A percentile compares a stretch with the other conserved stretches of the same genome.
Conservation (phyloP, 1,140 invertebrate genomes). For the Samia ricini region DNA sequence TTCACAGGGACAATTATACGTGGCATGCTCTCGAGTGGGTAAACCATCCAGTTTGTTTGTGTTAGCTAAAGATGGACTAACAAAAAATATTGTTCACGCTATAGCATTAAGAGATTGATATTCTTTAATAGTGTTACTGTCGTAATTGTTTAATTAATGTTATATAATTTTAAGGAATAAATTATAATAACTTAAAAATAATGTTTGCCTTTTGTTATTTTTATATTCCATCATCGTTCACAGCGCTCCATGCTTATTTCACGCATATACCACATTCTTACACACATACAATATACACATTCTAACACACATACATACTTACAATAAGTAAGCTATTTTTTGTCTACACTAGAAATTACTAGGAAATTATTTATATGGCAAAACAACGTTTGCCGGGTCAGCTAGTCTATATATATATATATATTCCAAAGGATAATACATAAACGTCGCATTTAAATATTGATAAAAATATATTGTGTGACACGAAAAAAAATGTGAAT, state of each 20-base stretch:
- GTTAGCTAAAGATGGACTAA: conserved; percentile 1
- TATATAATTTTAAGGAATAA: conserved; percentile 22
- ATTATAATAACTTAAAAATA: conserved; percentile 19
- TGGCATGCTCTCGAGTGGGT: conserved; percentile 6
- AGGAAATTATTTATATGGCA: no score
- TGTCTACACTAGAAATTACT: conserved; percentile 3
- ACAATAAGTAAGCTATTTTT: conserved; percentile 20
- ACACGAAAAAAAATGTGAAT: no score
- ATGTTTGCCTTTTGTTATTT: conserved; percentile 17
- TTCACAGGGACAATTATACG: conserved; percentile 30
- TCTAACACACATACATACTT: conserved; percentile 22
- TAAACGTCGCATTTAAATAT: no score
- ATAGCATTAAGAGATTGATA: conserved; percentile 19
- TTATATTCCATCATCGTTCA: conserved; percentile 4
- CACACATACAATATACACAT: no score
- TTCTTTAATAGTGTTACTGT: conserved; percentile 23
- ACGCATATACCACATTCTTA: conserved; percentile 19
- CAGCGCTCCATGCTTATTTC: conserved; percentile 11
- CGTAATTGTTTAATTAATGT: conserved; percentile 17
- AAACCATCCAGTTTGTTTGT: conserved; percentile 4
- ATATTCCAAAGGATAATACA: no score
- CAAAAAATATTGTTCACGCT: conserved; percentile 19
- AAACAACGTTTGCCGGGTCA: no score
- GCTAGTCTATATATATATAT: no score
- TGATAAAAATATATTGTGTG: no score